Base-by-base conservation (phyloP, 2,113 vertebrate species). In the Varanus komodoensis region DNA sequence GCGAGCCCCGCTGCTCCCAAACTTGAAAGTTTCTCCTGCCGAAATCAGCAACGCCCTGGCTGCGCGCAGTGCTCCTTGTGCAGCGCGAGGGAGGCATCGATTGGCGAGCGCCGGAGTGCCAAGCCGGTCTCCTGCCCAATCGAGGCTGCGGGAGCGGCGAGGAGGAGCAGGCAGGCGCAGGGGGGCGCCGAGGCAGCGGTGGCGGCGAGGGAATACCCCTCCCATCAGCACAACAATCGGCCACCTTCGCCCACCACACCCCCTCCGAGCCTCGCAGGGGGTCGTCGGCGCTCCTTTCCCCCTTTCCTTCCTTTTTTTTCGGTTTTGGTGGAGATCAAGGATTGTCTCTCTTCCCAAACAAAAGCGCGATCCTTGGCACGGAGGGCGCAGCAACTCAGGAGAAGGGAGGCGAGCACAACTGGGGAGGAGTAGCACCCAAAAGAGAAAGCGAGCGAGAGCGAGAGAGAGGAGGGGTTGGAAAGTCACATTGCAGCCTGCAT, bases 1-100 rank as follows among this genome's bases (percentile, higher is more conserved):
- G 91, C 87, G 96, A 95, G 93, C 95, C 95, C 90, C 95, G 93
- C 96, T 75, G 96, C 95, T 96, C 95, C 95, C 96, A 95, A 97
- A 97, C 96, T 97, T 94, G 94, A 97, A 97, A 97, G 97, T 97
- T 97, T 97, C 92, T 97, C 94, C 93, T 91, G 89, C 95, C 96
- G 95, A 96, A 96, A 97, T 91, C 93, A 50, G 89, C 96, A 92
- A 82, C 93, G 85, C 86, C 93, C 94, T 92, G 89, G 95, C 91
- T 88, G 91, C 88, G 93, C 87, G 90, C 94, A 92, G 19, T 90
- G 89, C 92, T 92, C 82, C 87, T 93, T 88, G 84, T 29, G 87
- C 92, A 8, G 32, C 91, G 89, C 90, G 93, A 92, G 91, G 52
- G 90, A 88, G 93, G 61, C 87, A 82, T 67, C 86, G 83, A 87